Evolutionary conservation across 2,888 invertebrate genomes (phyloP).

Genomic region (Hypomecis atomaria): DNA sequence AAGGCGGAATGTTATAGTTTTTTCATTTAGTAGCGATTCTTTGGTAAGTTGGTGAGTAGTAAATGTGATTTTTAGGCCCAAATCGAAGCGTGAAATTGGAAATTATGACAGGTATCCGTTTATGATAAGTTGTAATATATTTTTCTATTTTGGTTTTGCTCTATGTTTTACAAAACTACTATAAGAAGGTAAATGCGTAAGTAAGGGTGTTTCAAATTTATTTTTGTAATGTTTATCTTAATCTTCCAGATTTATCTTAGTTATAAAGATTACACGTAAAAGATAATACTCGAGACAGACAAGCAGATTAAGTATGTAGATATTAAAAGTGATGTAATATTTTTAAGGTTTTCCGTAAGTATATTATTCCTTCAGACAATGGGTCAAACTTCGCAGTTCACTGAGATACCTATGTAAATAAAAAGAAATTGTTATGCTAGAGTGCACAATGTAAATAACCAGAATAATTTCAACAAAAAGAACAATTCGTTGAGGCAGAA

Average conservation of each 20-base stretch:
- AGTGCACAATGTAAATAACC: not conserved
- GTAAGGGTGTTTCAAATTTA: no score
- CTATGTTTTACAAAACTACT: not conserved
- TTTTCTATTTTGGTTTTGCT: not conserved
- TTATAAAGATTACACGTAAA: no score
- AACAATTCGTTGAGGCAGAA: not conserved
- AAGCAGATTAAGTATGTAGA: no score
- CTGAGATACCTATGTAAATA: not conserved
- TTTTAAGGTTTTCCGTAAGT: no score
- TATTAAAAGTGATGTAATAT: no score
- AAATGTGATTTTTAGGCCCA: slow-evolving; percentile 12
- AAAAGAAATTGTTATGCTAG: not conserved
- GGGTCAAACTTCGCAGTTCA: no score
- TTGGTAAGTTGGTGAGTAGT: slow-evolving; percentile 1
- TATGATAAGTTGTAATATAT: slow-evolving; percentile 6
- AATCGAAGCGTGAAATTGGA: slow-evolving; percentile 26
- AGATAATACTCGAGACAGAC: no score
- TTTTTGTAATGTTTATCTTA: no score
- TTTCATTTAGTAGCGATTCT: not conserved
- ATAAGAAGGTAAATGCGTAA: not conserved
- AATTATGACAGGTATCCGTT: slow-evolving; percentile 13
- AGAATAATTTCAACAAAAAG: not conserved
- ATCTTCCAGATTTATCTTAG: no score
- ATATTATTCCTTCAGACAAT: no score
- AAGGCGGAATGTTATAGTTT: not conserved